A percentile compares a stretch with the other conserved stretches of the same genome.
These are phyloP conservation scores for Thermophis baileyi DNA, from an alignment of 2,113 vertebrate genomes.

Conservation along the genomic window DNA sequence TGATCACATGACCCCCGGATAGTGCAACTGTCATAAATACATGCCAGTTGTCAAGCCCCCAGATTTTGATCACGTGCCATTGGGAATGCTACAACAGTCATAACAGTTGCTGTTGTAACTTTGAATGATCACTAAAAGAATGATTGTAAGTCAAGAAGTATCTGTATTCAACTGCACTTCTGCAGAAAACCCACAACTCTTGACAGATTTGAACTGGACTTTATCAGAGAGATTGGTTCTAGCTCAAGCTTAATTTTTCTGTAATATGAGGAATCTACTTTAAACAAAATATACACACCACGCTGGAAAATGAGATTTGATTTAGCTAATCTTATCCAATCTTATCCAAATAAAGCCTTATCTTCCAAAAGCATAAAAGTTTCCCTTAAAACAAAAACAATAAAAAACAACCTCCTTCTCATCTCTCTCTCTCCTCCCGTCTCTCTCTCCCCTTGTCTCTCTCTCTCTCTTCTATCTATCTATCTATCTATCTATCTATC, in stretches of 20 bases:
- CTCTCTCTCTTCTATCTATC: too few relatives aligned
- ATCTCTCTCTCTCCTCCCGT: too few relatives aligned
- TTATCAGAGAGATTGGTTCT: slow-evolving; percentile 22
- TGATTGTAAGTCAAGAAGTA: too few relatives aligned
- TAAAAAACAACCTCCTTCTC: neutral
- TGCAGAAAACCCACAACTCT: neutral
- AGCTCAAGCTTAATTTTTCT: slow-evolving; percentile 10
- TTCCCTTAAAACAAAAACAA: neutral
- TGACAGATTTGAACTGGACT: slow-evolving; percentile 2
- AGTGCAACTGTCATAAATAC: too few relatives aligned
- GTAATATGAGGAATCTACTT: slow-evolving; percentile 29
- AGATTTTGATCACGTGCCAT: too few relatives aligned
- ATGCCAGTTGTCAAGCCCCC: too few relatives aligned
- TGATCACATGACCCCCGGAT: too few relatives aligned
- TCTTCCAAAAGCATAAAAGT: slow-evolving; percentile 31
- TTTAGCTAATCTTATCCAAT: slow-evolving; percentile 10
- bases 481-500: too few relatives aligned
- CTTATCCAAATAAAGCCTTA: neutral
- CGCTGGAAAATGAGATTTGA: slow-evolving; percentile 35
- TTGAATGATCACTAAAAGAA: too few relatives aligned
- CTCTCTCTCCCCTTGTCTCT: too few relatives aligned
- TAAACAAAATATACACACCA: neutral
- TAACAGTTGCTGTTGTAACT: too few relatives aligned
- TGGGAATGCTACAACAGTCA: too few relatives aligned
- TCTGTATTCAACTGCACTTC: neutral